Conservation (phyloP, 2,888 invertebrate genomes). For the Diaperis boleti region DNA sequence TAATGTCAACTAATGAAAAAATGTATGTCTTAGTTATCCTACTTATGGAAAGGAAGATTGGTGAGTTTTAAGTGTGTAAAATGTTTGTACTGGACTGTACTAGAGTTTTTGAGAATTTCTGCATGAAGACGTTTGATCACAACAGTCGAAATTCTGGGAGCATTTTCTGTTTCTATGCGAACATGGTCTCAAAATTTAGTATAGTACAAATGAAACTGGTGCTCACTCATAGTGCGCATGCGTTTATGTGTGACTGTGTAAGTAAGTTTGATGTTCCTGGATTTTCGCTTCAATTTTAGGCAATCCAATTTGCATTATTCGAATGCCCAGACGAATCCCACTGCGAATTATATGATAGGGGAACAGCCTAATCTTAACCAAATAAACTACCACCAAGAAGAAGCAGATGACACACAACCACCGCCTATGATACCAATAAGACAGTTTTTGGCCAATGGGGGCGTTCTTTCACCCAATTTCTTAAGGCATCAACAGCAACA, state of each 20-base stretch:
- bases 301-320: slow-evolving; percentile 64
- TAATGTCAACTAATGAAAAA: slow-evolving; percentile 25
- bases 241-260: slow-evolving; percentile 1
- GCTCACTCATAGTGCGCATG: not conserved
- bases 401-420: slow-evolving; percentile 67
- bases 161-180: not conserved
- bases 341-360: slow-evolving; percentile 66
- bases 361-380: slow-evolving; percentile 57
- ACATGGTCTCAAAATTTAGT: slow-evolving; percentile 1
- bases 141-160: not conserved
- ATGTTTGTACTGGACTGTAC: slow-evolving; percentile 45
- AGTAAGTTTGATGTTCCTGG: slow-evolving; percentile 7
- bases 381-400: slow-evolving; percentile 63
- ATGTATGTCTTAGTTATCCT: slow-evolving; percentile 66
- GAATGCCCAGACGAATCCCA: slow-evolving; percentile 58
- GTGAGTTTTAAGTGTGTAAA: slow-evolving; percentile 64
- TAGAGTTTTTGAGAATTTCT: slow-evolving; percentile 9
- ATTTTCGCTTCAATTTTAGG: slow-evolving; percentile 56
- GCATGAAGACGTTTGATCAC: slow-evolving; percentile 10
- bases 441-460: slow-evolving; percentile 39
- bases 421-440: slow-evolving; percentile 68
- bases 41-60: slow-evolving; percentile 73
- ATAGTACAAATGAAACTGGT: not conserved
- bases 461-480: slow-evolving; percentile 33
- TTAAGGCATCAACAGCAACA: slow-evolving; percentile 31